phyloP scores from a whole-genome alignment of 2,888 invertebrate species.

The Heterodera filipjevi region DNA sequence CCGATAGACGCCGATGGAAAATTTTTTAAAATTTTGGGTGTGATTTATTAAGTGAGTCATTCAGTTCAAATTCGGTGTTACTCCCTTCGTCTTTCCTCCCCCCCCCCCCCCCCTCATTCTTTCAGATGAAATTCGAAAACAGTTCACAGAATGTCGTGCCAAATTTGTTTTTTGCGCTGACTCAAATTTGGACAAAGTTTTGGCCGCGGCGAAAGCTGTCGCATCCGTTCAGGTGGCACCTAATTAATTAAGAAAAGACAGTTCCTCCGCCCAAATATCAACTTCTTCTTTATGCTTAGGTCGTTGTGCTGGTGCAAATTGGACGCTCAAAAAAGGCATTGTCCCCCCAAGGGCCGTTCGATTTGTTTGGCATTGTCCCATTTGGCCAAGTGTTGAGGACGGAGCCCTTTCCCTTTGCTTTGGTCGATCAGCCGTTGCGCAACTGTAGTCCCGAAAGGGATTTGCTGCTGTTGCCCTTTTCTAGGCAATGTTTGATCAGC shows the following conservation, averaged over 20 bases:
- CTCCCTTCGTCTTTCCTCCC: background rate
- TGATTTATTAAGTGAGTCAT: too few relatives aligned
- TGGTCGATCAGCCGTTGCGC: background rate
- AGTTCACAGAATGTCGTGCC: slow-evolving; percentile 52
- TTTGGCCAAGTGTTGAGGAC: slow-evolving; percentile 32
- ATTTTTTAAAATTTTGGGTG: slow-evolving; percentile 10
- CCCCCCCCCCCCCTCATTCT: background rate
- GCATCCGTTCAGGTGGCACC: slow-evolving; percentile 44
- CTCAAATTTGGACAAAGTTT: slow-evolving; percentile 50
- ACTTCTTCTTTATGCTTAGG: slow-evolving; percentile 28
- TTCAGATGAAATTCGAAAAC: slow-evolving; percentile 55
- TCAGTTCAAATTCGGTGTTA: too few relatives aligned
- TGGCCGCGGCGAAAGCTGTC: slow-evolving; percentile 48
- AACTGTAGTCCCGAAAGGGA: slow-evolving; percentile 41
- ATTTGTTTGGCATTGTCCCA: slow-evolving; percentile 22
- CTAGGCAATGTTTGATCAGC: slow-evolving; percentile 41
- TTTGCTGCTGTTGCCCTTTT: slow-evolving; percentile 54
- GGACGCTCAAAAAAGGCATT: slow-evolving; percentile 29
- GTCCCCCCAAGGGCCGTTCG: slow-evolving; percentile 23
- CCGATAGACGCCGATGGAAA: too few relatives aligned
- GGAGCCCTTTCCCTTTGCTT: slow-evolving; percentile 19
- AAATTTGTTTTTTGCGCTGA: slow-evolving; percentile 53
- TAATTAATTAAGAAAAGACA: background rate
- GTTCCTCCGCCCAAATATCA: background rate
- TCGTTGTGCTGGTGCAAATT: slow-evolving; percentile 44